Base-by-base conservation (phyloP, 2,888 invertebrate genomes). In the Drosophila emarginata region DNA sequence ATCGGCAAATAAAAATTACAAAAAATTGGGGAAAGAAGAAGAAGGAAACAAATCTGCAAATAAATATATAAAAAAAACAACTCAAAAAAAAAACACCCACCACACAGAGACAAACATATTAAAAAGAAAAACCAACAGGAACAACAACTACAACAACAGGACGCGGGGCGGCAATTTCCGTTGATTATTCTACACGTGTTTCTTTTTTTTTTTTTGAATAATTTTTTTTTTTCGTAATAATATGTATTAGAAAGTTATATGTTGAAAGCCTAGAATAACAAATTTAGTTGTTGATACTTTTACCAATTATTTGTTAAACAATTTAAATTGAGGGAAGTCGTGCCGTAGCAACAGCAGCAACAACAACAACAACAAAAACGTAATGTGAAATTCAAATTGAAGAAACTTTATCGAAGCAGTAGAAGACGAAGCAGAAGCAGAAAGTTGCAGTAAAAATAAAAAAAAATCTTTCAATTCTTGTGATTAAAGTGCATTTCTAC, bases 231-330 rank as follows among this genome's bases (percentile, higher is more conserved):
- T 85, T 80, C 86, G 88, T 86, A 67, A 83, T n/a, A n/a, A n/a
- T n/a, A n/a, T 83, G 88, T 83, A 83, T 83, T 88, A 70, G 83
- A 80, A 78, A 75, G 80, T 70, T 76, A 87, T 84, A 88, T 76
- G 82, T 84, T 84, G 80, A 84, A 88, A 45, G 45, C 45, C 81
- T 84, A 84, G 84, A 88, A 84, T 84, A 85, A 85, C 88, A 88
- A 88, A 88, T 85, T 88, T 84, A 85, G 84, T 88, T 85, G 84
- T 85, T 85, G 89, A 85, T 87, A 87, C 82, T 88, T 85, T 76
- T 87, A 83, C 77, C 81, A 88, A 87, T 84, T 84, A 86, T 81
- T 88, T 88, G 84, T 84, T 84, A 71, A 84, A 75, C 82, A 72
- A 78, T 61, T 51, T 32, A 69, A 67, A 67, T 23, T 60, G 56